These are phyloP conservation scores for Coregonus clupeaformis DNA, from an alignment of 2,113 vertebrate species.

Conservation along the genomic window DNA sequence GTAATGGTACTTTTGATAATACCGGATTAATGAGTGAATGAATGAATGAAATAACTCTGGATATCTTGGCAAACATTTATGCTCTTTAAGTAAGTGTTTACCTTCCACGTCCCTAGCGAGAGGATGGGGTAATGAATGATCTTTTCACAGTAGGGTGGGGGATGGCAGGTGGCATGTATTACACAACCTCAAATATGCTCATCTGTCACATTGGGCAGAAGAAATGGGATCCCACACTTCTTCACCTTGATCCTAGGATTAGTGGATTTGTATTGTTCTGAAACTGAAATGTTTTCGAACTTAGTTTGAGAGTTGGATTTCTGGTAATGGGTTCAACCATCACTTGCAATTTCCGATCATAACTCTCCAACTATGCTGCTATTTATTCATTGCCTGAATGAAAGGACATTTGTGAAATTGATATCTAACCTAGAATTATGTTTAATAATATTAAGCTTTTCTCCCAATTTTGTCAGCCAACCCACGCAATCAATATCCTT, in stretches of 20 bases:
- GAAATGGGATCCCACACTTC: conserved; percentile 4
- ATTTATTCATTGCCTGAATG: too few relatives aligned
- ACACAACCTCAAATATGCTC: conserved; percentile 33
- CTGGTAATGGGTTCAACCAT: background rate
- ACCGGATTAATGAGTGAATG: conserved; percentile 30
- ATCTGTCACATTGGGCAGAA: conserved; percentile 28
- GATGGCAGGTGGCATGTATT: conserved; percentile 54
- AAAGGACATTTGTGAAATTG: too few relatives aligned
- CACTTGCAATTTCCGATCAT: background rate
- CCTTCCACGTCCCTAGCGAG: conserved; percentile 42
- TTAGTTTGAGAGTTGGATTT: background rate
- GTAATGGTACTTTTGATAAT: background rate
- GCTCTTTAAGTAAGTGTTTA: conserved; percentile 55
- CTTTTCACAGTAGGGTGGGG: conserved; percentile 40
- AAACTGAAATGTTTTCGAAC: background rate
- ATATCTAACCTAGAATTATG: too few relatives aligned
- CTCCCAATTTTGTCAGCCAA: background rate
- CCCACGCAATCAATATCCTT: too few relatives aligned
- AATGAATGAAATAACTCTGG: conserved; percentile 41
- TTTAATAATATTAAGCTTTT: background rate
- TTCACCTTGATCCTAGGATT: background rate
- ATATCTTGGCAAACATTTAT: conserved; percentile 48
- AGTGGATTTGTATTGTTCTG: background rate
- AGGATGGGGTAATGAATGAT: conserved; percentile 53
- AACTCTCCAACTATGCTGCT: too few relatives aligned